phyloP scores from a whole-genome alignment of 2,113 vertebrate species.

The Lycocorax pyrrhopterus region DNA sequence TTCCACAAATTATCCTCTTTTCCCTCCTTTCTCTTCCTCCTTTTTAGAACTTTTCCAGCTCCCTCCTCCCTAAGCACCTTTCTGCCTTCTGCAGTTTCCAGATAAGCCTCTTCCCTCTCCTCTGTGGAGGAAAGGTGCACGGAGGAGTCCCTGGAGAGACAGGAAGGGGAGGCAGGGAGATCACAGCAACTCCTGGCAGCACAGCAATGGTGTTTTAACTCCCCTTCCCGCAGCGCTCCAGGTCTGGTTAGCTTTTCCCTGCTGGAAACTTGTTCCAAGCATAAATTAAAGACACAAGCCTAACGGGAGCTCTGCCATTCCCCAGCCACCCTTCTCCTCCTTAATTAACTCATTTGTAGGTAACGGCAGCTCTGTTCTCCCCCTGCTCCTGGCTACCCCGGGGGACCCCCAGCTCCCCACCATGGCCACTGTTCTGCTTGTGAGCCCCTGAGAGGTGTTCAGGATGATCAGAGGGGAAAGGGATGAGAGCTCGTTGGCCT shows the following conservation, averaged over 20 bases:
- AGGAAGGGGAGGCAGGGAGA: not conserved
- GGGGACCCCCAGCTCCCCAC: not conserved
- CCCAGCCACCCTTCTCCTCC: not conserved
- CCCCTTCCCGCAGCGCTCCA: not conserved
- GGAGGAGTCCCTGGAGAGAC: not conserved
- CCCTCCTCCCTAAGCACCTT: not conserved
- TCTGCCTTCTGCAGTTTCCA: not conserved
- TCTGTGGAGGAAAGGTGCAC: not conserved
- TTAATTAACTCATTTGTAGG: not conserved
- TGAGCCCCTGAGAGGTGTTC: not conserved
- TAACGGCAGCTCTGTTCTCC: not conserved
- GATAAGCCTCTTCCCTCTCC: not conserved
- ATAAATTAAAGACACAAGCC: slow-evolving; percentile 48
- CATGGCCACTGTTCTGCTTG: accelerated
- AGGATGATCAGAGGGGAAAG: not conserved
- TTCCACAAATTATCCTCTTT: not conserved
- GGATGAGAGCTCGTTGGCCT: not conserved
- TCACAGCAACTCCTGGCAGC: not conserved
- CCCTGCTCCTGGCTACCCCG: not conserved
- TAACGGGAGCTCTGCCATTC: not conserved
- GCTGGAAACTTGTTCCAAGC: slow-evolving; percentile 18
- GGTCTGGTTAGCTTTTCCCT: not conserved
- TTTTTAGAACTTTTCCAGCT: not conserved
- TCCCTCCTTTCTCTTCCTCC: not conserved
- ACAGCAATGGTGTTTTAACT: not conserved